Conservation (phyloP, 2,888 invertebrate species). For the Noctua fimbriata region DNA sequence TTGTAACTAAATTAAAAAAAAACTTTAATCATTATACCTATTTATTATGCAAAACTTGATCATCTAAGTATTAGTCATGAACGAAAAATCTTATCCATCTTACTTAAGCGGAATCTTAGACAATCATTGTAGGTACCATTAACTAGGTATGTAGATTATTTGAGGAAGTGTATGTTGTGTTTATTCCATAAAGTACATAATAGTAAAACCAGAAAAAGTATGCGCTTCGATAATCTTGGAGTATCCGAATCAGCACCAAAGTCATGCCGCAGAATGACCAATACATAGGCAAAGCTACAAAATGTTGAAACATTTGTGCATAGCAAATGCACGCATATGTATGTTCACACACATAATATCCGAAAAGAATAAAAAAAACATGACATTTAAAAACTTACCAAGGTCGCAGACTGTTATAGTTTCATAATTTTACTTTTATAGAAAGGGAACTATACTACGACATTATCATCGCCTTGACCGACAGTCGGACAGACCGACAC, state of each 20-base stretch:
- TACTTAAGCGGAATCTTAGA: not conserved
- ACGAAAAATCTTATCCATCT: not conserved
- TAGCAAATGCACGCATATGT: not conserved
- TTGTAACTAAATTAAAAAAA: not conserved
- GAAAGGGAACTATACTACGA: conserved; percentile 23
- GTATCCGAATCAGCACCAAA: not conserved
- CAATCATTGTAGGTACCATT: no score
- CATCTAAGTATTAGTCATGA: not conserved
- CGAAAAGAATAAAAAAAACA: not conserved
- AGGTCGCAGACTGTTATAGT: conserved; percentile 6
- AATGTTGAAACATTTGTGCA: not conserved
- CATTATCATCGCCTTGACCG: conserved; percentile 59
- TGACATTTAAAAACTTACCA: conserved; percentile 1
- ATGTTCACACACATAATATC: not conserved
- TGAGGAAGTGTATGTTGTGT: not conserved
- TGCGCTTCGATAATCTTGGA: not conserved
- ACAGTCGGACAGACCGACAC: conserved; percentile 59
- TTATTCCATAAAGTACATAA: not conserved
- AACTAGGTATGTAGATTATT: not conserved
- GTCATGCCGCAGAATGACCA: not conserved
- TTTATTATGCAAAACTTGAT: not conserved
- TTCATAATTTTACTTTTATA: conserved; percentile 8
- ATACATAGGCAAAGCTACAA: not conserved
- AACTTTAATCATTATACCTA: not conserved
- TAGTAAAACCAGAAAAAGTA: not conserved